Percentiles rank a stretch among this genome's conserved stretches.
These are phyloP conservation scores for Temnothorax rugatulus DNA, from an alignment of 2,888 invertebrate genomes.

Conservation along the genomic window DNA sequence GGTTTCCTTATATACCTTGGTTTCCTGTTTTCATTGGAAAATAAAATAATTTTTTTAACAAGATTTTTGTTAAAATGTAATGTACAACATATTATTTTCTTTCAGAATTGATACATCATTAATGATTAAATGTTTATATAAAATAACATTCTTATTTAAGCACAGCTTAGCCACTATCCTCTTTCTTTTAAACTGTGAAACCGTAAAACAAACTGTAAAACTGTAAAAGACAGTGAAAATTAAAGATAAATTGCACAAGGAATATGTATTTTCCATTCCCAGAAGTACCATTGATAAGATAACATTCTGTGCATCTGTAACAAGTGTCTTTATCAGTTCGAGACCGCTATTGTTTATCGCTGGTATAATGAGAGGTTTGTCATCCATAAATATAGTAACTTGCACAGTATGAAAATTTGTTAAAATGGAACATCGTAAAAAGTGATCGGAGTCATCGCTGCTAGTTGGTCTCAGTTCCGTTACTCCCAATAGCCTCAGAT, in stretches of 20 bases:
- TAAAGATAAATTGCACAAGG: not conserved
- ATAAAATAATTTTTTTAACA: no score
- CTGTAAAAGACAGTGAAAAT: not conserved
- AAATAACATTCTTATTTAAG: not conserved
- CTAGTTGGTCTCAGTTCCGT: no score
- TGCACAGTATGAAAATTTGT: no score
- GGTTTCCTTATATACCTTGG: not conserved
- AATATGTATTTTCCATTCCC: not conserved
- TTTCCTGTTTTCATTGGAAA: not conserved
- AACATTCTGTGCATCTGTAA: not conserved
- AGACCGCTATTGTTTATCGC: not conserved
- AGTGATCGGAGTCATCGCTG: no score
- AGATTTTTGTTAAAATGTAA: no score
- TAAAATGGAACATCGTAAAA: no score
- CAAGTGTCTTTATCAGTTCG: not conserved
- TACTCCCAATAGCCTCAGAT: no score
- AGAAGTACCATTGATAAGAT: not conserved
- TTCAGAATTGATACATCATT: no score
- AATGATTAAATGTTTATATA: not conserved
- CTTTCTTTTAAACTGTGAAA: no score
- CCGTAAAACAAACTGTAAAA: not conserved
- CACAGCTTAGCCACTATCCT: not conserved
- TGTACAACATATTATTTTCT: not conserved
- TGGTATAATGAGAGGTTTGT: not conserved
- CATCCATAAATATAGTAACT: no score